phyloP scores from a whole-genome alignment of 2,797 vertebrate species.

The Psittacula echo region DNA sequence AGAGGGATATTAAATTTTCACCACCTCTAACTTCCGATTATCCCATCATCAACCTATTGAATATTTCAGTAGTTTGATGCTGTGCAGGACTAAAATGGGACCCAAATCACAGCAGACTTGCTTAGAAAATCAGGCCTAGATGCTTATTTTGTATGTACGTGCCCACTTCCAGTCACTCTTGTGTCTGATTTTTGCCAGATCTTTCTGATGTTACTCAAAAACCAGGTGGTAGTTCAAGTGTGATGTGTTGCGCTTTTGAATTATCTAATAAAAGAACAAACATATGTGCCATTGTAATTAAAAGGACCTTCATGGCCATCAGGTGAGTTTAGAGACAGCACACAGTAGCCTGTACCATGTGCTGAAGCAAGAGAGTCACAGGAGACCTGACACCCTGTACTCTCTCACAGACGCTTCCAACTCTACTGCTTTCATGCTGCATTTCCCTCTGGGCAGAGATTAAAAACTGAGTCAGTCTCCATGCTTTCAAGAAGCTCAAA shows the following conservation, averaged over 20 bases:
- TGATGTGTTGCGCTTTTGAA: not conserved
- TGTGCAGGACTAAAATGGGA: not conserved
- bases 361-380: not conserved
- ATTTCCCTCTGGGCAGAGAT: not conserved
- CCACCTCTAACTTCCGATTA: not conserved
- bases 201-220: not conserved
- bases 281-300: not conserved
- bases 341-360: not conserved
- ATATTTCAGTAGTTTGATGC: not conserved
- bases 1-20: constrained; percentile 9
- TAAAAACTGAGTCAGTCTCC: not conserved
- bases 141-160: not conserved
- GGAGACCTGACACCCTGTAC: not conserved
- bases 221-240: not conserved
- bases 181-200: not conserved
- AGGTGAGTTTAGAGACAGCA: not conserved
- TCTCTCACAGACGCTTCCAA: not conserved
- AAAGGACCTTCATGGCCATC: not conserved
- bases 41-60: not conserved
- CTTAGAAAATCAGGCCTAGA: not conserved
- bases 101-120: not conserved
- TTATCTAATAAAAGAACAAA: not conserved
- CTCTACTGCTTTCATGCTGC: not conserved
- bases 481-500: not conserved
- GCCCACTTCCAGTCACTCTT: not conserved